Base-by-base conservation (phyloP, 1,140 invertebrate species). In the Micrasema longulum region DNA sequence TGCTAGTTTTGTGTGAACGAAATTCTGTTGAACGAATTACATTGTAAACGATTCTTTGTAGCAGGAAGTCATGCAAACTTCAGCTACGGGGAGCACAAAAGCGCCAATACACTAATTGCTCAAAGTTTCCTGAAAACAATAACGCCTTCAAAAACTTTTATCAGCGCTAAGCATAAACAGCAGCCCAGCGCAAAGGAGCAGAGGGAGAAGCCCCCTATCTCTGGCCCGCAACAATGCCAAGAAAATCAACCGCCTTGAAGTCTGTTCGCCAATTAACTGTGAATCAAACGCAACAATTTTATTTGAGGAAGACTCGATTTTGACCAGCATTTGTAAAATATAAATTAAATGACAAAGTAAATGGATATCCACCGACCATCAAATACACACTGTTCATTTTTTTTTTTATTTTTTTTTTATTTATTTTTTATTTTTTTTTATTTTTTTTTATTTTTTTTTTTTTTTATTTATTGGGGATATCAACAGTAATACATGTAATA, bases 31-130 rank as follows among this genome's bases (percentile, higher is more conserved):
- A n/a, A n/a, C n/a, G n/a, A n/a, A n/a, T 69, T 62, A 69, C 55
- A 69, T 60, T 71, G 57, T 71, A 71, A 71, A 38, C 45, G 55
- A 26, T 69, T 69, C 67, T 69, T 69, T 69, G 53, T 57, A 55
- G 45, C 43, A 63, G 47, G 55, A 71, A 71, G 47, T 36, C 69
- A 52, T 50, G 69, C 43, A 63, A 71, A 71, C 48, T 71, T 71
- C 45, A 20, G 69, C 47, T 48, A 31, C 67, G 26, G 26, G 43
- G 26, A 64, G 23, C 47, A 71, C 69, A 71, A 71, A 63, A 62
- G 69, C 57, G 16, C 43, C 41, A 71, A 64, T 71, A 60, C 69
- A 71, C 69, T 71, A 71, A 71, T 71, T 71, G 69, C 69, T 48
- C 43, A 48, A 71, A 71, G 69, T 71, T 71, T 65, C 53, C 69